Evolutionary conservation across 2,888 invertebrate species (phyloP).

Genomic region (Patella ulyssiponensis): DNA sequence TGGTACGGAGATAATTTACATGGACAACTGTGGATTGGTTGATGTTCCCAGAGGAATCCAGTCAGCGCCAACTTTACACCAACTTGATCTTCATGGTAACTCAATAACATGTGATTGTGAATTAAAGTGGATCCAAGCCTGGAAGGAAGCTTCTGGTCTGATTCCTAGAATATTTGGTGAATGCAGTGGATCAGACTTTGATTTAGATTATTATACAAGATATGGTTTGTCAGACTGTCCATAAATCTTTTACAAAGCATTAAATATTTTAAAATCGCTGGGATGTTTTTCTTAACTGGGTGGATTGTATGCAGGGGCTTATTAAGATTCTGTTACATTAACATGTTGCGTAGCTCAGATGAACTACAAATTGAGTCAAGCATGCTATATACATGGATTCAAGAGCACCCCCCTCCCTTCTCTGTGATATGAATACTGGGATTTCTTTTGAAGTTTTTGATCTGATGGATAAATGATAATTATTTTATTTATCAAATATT

Average conservation of each 20-base stretch:
- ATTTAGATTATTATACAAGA: conserved; percentile 19
- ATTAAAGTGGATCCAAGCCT: conserved; percentile 20
- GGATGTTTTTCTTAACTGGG: too few relatives aligned
- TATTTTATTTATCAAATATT: too few relatives aligned
- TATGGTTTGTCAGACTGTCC: conserved; percentile 20
- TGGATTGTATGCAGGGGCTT: too few relatives aligned
- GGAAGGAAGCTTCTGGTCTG: conserved; percentile 21
- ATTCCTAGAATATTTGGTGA: conserved; percentile 21
- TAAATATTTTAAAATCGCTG: too few relatives aligned
- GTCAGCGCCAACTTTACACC: conserved; percentile 15
- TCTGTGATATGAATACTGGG: too few relatives aligned
- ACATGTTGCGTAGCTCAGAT: too few relatives aligned
- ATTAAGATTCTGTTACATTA: too few relatives aligned
- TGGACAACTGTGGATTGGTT: conserved; percentile 22
- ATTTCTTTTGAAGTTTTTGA: too few relatives aligned
- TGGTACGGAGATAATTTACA: conserved; percentile 14
- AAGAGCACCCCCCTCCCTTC: too few relatives aligned
- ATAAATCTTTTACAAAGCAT: not conserved
- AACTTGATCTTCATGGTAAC: conserved; percentile 21
- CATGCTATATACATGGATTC: too few relatives aligned
- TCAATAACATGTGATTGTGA: conserved; percentile 22
- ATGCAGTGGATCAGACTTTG: conserved; percentile 10
- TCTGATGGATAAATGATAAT: too few relatives aligned
- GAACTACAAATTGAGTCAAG: too few relatives aligned
- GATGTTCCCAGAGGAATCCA: conserved; percentile 22